phyloP scores from a whole-genome alignment of 2,888 invertebrate species.

The Chloromyia formosa region DNA sequence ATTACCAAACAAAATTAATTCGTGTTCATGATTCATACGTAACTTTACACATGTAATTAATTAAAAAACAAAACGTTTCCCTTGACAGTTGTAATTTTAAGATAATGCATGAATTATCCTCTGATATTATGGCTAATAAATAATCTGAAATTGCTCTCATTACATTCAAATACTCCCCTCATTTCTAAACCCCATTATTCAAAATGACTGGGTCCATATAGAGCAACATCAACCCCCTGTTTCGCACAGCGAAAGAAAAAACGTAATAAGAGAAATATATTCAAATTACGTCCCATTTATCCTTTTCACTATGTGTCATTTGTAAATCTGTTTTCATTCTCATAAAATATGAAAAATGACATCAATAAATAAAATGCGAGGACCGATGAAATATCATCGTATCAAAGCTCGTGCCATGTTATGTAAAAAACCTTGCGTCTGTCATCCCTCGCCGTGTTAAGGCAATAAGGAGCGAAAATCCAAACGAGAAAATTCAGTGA shows the following conservation, averaged over 20 bases:
- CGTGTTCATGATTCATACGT: too few relatives aligned
- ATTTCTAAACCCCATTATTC: background rate
- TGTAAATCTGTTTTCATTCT: constrained; percentile 40
- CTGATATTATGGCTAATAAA: background rate
- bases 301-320: constrained; percentile 21
- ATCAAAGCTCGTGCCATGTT: too few relatives aligned
- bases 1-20: too few relatives aligned
- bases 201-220: background rate
- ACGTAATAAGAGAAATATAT: background rate
- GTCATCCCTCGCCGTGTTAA: background rate
- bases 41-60: too few relatives aligned
- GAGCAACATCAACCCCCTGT: too few relatives aligned
- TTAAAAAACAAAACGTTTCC: too few relatives aligned
- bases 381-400: background rate
- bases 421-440: too few relatives aligned
- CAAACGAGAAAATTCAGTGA: background rate
- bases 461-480: background rate
- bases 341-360: constrained; percentile 41
- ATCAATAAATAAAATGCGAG: constrained; percentile 33
- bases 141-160: background rate
- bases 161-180: background rate
- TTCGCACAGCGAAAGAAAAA: background rate
- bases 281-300: constrained; percentile 3
- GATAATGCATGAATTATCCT: background rate
- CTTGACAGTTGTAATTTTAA: background rate